Base-by-base conservation (phyloP, 2,113 vertebrate species). In the Ptychochromis oligacanthus region DNA sequence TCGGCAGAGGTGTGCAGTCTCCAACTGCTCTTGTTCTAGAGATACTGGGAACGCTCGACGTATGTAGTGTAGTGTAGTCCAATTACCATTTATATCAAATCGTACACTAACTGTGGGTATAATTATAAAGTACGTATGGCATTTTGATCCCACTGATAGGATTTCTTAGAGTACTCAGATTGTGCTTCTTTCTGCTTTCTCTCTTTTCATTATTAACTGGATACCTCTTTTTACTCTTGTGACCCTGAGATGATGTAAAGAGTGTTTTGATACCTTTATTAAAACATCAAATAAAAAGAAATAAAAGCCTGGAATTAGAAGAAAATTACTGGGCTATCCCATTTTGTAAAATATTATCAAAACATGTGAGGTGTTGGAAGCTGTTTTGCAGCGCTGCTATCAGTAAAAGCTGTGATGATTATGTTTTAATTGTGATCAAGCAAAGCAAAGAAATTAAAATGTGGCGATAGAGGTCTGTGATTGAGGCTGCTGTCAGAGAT, bases 401-500 rank as follows among this genome's bases (percentile, higher is more conserved):
- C 5, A 70, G 9, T 13, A 36, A 52, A 74, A 57, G 57, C 10
- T 15, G 1, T 54, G 75, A 57, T 59, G 40, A 83, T 78, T 75
- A 20, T 5, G 4, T 1, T 17, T 70, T 59, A 55, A 54, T 78
- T 14, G 40, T 14, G 74, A 65, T 18, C 58, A 36, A 49, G 46
- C 11, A 77, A 22, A 83, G 40, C 26, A 75, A 24, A 36, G 18
- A 26, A 34, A 70, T 56, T 20, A 8, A 75, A 78, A 64, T 40
- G 52, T 61, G 62, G 64, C 14, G 4, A 65, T 38, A 46, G 40
- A 80, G 20, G 15, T 60, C 9, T 22, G 57, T 49, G 81, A 82
- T 72, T 54, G 80, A 88, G 54, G 55, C 79, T 70, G 14, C 70
- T 67, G 82, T 82, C 75, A 77, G 77, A 46, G 83, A 61, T 36